Conservation (phyloP, 2,888 invertebrate genomes). For the Sycophila texana region DNA sequence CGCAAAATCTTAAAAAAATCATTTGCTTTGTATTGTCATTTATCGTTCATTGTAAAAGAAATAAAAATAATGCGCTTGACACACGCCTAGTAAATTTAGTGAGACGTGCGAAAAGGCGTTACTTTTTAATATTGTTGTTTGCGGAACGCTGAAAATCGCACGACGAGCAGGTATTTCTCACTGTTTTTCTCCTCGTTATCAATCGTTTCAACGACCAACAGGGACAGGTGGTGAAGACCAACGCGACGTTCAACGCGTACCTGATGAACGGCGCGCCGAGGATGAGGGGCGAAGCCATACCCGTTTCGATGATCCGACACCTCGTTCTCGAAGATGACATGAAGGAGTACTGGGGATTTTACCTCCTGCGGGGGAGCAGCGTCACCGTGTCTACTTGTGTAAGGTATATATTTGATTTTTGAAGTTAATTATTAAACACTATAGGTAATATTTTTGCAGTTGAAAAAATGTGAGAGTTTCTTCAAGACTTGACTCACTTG, state of each 20-base stretch:
- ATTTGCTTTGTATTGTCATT: constrained; percentile 33
- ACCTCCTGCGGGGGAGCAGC: constrained; percentile 84
- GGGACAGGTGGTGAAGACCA: constrained; percentile 83
- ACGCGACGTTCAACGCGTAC: constrained; percentile 87
- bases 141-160: too few species aligned
- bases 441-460: neutral
- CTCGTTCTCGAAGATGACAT: constrained; percentile 85
- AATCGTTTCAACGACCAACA: constrained; percentile 64
- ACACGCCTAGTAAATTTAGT: neutral
- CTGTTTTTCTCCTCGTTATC: too few species aligned
- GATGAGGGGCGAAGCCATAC: constrained; percentile 78
- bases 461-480: neutral
- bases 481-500: too few species aligned
- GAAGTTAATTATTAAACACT: neutral
- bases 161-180: too few species aligned
- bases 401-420: constrained; percentile 76
- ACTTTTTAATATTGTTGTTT: too few species aligned
- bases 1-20: neutral
- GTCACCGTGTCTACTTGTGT: constrained; percentile 87
- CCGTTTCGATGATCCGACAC: constrained; percentile 83
- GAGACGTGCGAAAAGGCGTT: too few species aligned
- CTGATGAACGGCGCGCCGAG: constrained; percentile 81
- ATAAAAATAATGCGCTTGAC: neutral
- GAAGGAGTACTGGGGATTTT: constrained; percentile 91
- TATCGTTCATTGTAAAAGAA: too few species aligned